Evolutionary conservation across 2,888 invertebrate genomes (phyloP), one percentile per base, ranked within the genome.

Genomic region (Xestia sexstrigata): DNA sequence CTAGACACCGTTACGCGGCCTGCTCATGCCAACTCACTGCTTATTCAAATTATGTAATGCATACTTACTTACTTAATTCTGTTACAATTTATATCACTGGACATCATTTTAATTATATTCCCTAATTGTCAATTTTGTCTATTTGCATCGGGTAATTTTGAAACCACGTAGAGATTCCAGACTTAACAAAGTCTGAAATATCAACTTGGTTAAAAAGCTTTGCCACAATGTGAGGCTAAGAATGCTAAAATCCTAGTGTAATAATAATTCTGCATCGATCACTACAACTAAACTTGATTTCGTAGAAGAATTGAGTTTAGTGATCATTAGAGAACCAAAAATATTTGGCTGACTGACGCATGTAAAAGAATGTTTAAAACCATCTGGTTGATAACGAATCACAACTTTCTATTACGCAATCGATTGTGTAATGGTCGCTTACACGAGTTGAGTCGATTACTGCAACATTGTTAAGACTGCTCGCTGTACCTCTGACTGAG

Each of bases 351-450:
- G 66, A 47, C 77, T 81, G 83, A 78, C 76, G 79, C 77, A 76
- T 81, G 70, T 83, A 69, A 74, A 87, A 81, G 72, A 81, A 84
- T 85, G 82, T 82, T 89, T 76, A 62, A 83, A 82, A 83, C 84
- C 86, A 89, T 88, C 88, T 86, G 89, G 84, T 83, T 88, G 89
- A 91, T 90, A 91, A 89, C 88, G 81, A 88, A 89, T 91, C 85
- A 89, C 88, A 90, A 89, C 87, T 89, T 87, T 86, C 87, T 89
- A 88, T 88, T 91, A 87, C 90, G 90, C 85, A 92, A 93, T 89
- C 82, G 88, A 91, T 93, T 92, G 88, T 92, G 92, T 89, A 93
- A 92, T 87, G 80, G 88, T 91, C 89, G 87, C 89, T 90, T 90
- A 90, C 91, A 90, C 90, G 90, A 91, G 89, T 91, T 90, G 89